Conservation (phyloP, 2,797 vertebrate species). For the Melanotaenia trifasciata region DNA sequence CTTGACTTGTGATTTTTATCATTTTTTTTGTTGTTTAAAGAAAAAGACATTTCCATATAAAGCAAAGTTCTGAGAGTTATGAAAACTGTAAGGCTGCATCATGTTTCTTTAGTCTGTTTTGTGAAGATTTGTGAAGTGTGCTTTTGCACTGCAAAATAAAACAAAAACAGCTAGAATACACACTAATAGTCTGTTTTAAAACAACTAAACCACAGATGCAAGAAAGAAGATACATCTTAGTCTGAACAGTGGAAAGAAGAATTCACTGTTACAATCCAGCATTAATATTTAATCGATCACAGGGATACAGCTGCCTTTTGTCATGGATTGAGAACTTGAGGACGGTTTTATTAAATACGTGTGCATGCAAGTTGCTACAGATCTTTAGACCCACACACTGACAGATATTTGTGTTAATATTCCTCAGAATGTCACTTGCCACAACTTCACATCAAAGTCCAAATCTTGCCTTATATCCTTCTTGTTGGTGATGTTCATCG, state of each 20-base stretch:
- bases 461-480: not conserved
- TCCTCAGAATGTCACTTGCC: not conserved
- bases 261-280: not conserved
- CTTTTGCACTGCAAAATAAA: not conserved
- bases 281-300: not conserved
- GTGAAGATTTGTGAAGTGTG: not conserved
- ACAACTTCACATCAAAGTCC: slow-evolving; percentile 14
- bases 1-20: too few relatives aligned
- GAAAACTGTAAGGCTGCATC: too few relatives aligned
- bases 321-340: slow-evolving; percentile 3
- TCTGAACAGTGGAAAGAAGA: not conserved
- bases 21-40: too few relatives aligned
- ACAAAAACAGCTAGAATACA: not conserved
- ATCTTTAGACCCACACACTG: not conserved
- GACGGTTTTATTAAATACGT: not conserved
- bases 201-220: not conserved
- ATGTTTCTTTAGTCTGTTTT: too few relatives aligned
- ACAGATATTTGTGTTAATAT: slow-evolving; percentile 1
- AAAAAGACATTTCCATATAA: too few relatives aligned
- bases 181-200: not conserved
- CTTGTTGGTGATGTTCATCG: not conserved
- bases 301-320: not conserved
- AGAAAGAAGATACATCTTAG: not conserved
- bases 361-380: not conserved
- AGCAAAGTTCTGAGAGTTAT: too few relatives aligned